Evolutionary conservation across 2,113 vertebrate genomes (phyloP).

Genomic region (Symphodus melops): DNA sequence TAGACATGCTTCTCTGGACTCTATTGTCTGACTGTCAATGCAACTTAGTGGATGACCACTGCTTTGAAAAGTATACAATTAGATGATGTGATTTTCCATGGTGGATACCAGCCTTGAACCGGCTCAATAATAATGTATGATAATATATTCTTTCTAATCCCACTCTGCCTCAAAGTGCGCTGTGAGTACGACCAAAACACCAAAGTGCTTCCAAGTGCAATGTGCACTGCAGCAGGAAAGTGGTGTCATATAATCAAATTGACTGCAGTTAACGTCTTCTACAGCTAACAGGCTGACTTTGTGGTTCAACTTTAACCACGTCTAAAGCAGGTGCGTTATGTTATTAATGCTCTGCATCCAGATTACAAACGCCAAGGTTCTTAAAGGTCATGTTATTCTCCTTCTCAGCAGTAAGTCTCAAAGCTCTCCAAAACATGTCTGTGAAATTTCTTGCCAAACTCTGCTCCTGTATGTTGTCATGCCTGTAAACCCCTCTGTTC

Average conservation of each 20-base stretch:
- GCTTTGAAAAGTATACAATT: conserved; percentile 23
- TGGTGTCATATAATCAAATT: neutral
- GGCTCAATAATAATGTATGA: conserved; percentile 36
- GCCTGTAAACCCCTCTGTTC: too few relatives aligned
- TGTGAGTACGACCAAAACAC: conserved; percentile 1
- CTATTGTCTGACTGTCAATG: neutral
- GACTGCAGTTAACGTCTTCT: neutral
- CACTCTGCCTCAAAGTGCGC: conserved; percentile 22
- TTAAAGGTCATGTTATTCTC: too few relatives aligned
- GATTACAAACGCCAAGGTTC: neutral
- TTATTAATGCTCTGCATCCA: too few relatives aligned
- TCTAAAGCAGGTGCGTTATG: neutral
- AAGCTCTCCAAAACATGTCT: too few relatives aligned
- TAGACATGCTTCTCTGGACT: neutral
- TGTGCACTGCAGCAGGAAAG: neutral
- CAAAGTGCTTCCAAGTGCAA: neutral
- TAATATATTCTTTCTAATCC: conserved; percentile 46
- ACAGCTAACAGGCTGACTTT: neutral
- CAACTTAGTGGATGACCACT: neutral
- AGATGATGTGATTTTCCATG: conserved; percentile 17
- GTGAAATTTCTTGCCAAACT: too few relatives aligned
- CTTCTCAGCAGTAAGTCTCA: too few relatives aligned
- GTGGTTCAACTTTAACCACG: neutral
- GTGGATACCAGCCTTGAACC: conserved; percentile 10
- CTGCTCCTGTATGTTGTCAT: too few relatives aligned